phyloP scores from a whole-genome alignment of 2,113 vertebrate species.

The Mormoops blainvillei region DNA sequence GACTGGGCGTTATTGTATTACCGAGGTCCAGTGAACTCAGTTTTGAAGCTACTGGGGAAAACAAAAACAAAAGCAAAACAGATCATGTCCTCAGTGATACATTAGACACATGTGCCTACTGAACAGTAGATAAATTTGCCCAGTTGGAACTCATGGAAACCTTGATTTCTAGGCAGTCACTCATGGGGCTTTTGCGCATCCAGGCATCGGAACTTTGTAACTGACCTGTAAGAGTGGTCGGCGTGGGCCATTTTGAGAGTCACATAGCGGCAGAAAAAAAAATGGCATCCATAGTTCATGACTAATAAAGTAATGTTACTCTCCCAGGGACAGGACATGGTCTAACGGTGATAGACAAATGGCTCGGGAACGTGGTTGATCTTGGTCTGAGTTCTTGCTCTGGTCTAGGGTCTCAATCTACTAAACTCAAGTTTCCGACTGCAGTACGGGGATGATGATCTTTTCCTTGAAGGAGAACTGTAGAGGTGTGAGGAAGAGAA shows the following conservation, averaged over 20 bases:
- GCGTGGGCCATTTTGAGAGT: not conserved
- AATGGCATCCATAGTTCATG: not conserved
- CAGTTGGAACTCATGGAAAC: not conserved
- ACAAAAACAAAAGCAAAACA: too few species aligned
- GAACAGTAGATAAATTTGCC: not conserved
- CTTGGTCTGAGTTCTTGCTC: not conserved
- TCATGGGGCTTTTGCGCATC: not conserved
- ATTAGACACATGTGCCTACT: too few species aligned
- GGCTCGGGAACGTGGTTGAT: not conserved
- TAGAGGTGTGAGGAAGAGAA: not conserved
- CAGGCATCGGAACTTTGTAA: not conserved
- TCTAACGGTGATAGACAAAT: not conserved
- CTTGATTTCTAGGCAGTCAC: not conserved
- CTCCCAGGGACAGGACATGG: not conserved
- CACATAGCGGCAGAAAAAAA: not conserved
- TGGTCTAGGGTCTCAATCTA: not conserved
- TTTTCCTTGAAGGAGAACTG: not conserved
- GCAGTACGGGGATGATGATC: not conserved
- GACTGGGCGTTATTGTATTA: not conserved
- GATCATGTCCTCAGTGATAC: not conserved
- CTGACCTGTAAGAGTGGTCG: not conserved
- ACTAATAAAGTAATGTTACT: not conserved
- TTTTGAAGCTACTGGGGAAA: not conserved
- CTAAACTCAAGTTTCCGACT: not conserved
- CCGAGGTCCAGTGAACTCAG: not conserved